Conservation (phyloP, 2,888 invertebrate species). For the Cantharis flavilabris region DNA sequence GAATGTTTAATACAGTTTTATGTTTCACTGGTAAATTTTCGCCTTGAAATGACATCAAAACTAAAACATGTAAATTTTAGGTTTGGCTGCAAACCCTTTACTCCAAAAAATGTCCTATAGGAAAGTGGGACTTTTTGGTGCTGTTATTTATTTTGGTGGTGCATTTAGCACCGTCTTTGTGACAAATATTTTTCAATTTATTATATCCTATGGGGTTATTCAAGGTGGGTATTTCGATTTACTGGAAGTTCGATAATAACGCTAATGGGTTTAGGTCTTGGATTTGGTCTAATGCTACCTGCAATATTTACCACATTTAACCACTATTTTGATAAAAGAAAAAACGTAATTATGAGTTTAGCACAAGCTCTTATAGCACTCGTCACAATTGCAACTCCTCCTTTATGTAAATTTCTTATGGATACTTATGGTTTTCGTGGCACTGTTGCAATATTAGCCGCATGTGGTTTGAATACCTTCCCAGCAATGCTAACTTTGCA, state of each 20-base stretch:
- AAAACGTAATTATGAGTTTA: conserved; percentile 74
- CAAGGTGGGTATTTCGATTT: conserved; percentile 57
- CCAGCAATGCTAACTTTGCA: conserved; percentile 74
- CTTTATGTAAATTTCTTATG: conserved; percentile 65
- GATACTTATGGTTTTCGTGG: conserved; percentile 72
- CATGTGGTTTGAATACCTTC: conserved; percentile 68
- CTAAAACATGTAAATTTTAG: conserved; percentile 53
- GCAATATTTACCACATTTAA: conserved; percentile 76
- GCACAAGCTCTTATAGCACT: conserved; percentile 74
- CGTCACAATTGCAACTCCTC: conserved; percentile 71
- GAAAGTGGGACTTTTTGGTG: conserved; percentile 69
- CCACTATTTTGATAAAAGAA: conserved; percentile 71
- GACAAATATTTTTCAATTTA: conserved; percentile 64
- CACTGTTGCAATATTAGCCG: conserved; percentile 69
- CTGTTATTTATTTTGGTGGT: conserved; percentile 65
- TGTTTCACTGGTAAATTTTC: conserved; percentile 63
- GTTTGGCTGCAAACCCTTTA: conserved; percentile 69
- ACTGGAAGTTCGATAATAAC: not conserved
- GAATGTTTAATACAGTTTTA: conserved; percentile 68
- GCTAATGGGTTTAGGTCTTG: conserved; percentile 60
- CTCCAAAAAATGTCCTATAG: conserved; percentile 69
- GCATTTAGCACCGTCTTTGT: conserved; percentile 68
- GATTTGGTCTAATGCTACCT: conserved; percentile 74
- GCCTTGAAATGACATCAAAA: not conserved
- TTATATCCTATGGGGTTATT: conserved; percentile 67